Evolutionary conservation across 2,888 invertebrate species (phyloP).

Genomic region (Lochmaea capreae): DNA sequence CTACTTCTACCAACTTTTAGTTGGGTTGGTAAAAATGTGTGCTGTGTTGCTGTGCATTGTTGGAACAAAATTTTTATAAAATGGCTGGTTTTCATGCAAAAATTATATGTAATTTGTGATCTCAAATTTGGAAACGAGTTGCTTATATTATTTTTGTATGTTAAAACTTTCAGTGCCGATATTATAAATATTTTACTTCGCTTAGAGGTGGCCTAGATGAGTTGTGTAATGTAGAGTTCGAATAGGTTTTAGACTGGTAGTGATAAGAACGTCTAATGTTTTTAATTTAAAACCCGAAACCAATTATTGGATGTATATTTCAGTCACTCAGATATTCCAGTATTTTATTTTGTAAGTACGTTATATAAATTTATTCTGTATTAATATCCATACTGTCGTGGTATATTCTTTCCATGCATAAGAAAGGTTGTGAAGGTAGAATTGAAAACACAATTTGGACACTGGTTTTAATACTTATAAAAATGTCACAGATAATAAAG

Average conservation of each 20-base stretch:
- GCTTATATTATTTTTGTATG: conserved; percentile 47
- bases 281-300: conserved; percentile 41
- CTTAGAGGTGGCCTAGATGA: conserved; percentile 44
- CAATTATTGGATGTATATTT: conserved; percentile 44
- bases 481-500: not conserved
- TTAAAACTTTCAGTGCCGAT: conserved; percentile 34
- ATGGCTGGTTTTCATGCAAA: conserved; percentile 61
- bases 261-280: conserved; percentile 56
- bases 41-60: conserved; percentile 62
- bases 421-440: conserved; percentile 3
- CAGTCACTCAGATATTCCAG: conserved; percentile 17
- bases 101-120: conserved; percentile 59
- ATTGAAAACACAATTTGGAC: not conserved
- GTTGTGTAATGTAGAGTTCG: conserved; percentile 54
- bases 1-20: not conserved
- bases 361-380: not conserved
- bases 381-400: not conserved
- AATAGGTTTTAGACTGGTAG: conserved; percentile 52
- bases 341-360: conserved; percentile 17
- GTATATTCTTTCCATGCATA: not conserved
- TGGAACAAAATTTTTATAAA: conserved; percentile 61
- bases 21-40: conserved; percentile 42
- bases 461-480: not conserved
- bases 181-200: conserved; percentile 37
- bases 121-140: conserved; percentile 56